Evolutionary conservation across 2,113 vertebrate species (phyloP).

Genomic region (Sturnus vulgaris): DNA sequence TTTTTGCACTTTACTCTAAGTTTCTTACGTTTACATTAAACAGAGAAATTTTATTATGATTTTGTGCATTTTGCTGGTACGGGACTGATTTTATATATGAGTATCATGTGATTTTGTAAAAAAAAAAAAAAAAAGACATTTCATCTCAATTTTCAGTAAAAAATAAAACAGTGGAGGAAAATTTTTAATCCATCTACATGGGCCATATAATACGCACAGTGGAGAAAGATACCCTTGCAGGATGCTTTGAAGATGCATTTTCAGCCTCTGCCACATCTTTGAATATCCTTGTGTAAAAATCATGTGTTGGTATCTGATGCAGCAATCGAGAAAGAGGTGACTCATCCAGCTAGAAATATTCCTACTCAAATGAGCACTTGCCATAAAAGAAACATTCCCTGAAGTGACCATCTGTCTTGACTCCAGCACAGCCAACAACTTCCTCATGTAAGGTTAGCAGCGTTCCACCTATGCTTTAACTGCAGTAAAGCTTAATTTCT

Average conservation of each 20-base stretch:
- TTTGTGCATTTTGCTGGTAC: conserved; percentile 3
- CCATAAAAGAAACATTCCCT: background rate
- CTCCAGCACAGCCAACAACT: background rate
- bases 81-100: conserved; percentile 15
- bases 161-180: background rate
- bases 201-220: background rate
- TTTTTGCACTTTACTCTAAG: conserved; percentile 72
- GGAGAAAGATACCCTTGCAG: background rate
- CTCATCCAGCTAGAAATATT: conserved; percentile 37
- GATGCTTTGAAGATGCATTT: background rate
- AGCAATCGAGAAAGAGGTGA: background rate
- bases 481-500: background rate
- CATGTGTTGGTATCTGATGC: background rate
- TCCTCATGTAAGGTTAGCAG: background rate
- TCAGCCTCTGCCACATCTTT: background rate
- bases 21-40: conserved; percentile 21
- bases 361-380: background rate
- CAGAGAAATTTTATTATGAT: background rate
- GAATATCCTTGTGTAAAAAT: background rate
- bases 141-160: conserved; percentile 1
- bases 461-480: background rate
- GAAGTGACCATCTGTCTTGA: conserved; percentile 29
- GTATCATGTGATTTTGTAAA: background rate
- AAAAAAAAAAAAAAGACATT: background rate
- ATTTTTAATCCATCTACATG: background rate